Percentiles rank a stretch among this genome's conserved stretches.
phyloP scores from a whole-genome alignment of 2,888 invertebrate species.

The Molanna angustata region DNA sequence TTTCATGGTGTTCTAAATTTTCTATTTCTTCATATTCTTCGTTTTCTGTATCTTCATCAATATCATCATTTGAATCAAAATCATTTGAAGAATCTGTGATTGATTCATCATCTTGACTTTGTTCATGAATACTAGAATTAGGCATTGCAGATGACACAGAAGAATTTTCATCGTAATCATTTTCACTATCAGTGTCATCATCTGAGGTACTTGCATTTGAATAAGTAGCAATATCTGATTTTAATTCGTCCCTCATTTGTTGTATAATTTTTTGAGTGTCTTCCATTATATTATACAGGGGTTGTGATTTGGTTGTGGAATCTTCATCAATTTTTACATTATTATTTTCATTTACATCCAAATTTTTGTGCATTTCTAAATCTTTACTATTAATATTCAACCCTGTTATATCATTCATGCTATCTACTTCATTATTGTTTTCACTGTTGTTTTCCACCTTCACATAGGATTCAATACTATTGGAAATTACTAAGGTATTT shows the following conservation, averaged over 20 bases:
- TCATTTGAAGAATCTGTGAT: constrained; percentile 11
- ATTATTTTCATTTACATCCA: too few species aligned
- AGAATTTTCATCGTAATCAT: constrained; percentile 42
- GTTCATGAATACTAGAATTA: constrained; percentile 25
- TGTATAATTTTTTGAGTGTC: constrained; percentile 61
- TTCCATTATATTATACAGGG: constrained; percentile 53
- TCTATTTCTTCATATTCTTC: constrained; percentile 34
- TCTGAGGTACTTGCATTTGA: constrained; percentile 33
- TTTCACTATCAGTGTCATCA: constrained; percentile 43
- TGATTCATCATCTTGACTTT: constrained; percentile 25
- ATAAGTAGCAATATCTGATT: constrained; percentile 55
- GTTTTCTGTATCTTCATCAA: constrained; percentile 38
- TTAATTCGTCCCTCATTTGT: constrained; percentile 65
- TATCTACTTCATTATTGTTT: too few species aligned
- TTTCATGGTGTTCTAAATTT: background rate
- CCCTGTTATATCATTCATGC: too few species aligned
- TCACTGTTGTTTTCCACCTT: too few species aligned
- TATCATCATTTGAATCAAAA: constrained; percentile 22
- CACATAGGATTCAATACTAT: too few species aligned
- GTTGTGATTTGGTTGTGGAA: constrained; percentile 37
- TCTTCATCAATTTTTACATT: too few species aligned
- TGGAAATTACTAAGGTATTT: too few species aligned
- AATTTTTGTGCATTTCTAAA: too few species aligned
- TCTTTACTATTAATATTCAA: too few species aligned
- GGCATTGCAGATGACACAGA: constrained; percentile 31